These are phyloP conservation scores for Agrilus planipennis DNA, from an alignment of 1,140 invertebrate species.

Conservation along the genomic window DNA sequence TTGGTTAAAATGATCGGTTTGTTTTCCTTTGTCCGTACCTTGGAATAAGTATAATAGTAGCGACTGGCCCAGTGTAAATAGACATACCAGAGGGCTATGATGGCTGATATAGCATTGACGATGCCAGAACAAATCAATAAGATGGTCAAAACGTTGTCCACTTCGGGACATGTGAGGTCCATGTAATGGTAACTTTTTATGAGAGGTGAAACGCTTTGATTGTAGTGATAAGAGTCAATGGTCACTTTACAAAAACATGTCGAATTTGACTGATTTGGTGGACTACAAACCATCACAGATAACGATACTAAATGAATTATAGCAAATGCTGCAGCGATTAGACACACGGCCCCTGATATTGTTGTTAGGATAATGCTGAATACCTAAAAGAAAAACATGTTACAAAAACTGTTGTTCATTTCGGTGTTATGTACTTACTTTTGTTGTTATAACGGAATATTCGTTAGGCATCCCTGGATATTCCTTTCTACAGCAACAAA, in stretches of 20 bases:
- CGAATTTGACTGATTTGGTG: slow-evolving; percentile 24
- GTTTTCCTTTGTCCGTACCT: slow-evolving; percentile 28
- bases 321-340: slow-evolving; percentile 34
- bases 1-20: slow-evolving; percentile 21
- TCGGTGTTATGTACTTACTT: too few species aligned
- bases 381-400: slow-evolving; percentile 25
- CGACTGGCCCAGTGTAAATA: slow-evolving; percentile 36
- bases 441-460: slow-evolving; percentile 30
- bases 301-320: slow-evolving; percentile 34
- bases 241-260: slow-evolving; percentile 27
- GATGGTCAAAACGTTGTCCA: slow-evolving; percentile 31
- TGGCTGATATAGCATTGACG: slow-evolving; percentile 29
- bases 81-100: slow-evolving; percentile 35
- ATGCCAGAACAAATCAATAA: slow-evolving; percentile 33
- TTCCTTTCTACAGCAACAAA: slow-evolving; percentile 36
- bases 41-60: slow-evolving; percentile 33
- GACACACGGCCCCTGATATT: slow-evolving; percentile 29
- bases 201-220: slow-evolving; percentile 11
- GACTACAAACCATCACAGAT: slow-evolving; percentile 31
- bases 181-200: slow-evolving; percentile 30
- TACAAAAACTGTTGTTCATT: background rate
- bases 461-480: slow-evolving; percentile 32
- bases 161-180: slow-evolving; percentile 36
- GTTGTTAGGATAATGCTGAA: slow-evolving; percentile 32
- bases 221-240: background rate